These are phyloP conservation scores for Siphlonurus alternatus DNA, from an alignment of 2,888 invertebrate genomes.

Conservation along the genomic window DNA sequence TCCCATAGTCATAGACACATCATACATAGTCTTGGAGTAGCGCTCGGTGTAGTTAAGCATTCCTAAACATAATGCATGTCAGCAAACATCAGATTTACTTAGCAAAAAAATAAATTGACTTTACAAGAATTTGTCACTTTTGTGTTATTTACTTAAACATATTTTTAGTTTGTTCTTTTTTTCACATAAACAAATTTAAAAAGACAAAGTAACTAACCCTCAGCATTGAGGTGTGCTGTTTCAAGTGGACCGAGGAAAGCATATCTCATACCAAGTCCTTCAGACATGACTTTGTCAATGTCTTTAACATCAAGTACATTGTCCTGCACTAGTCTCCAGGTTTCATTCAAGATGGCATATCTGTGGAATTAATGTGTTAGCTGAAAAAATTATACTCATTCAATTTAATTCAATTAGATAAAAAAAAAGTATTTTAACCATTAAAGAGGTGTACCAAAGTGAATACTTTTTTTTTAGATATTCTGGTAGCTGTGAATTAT, in stretches of 20 bases:
- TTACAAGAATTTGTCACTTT: neutral
- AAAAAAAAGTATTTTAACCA: too few species aligned
- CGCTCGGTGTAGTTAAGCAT: slow-evolving; percentile 43
- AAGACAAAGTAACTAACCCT: slow-evolving; percentile 50
- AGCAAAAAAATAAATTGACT: slow-evolving; percentile 10
- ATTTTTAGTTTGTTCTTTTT: too few species aligned
- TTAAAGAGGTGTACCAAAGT: neutral
- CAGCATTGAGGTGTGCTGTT: slow-evolving; percentile 87
- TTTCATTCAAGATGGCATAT: slow-evolving; percentile 84
- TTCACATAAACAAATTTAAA: too few species aligned
- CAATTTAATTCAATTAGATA: neutral
- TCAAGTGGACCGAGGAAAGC: slow-evolving; percentile 90
- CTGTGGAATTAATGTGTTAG: slow-evolving; percentile 27
- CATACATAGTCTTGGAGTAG: slow-evolving; percentile 40
- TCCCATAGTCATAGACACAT: slow-evolving; percentile 55
- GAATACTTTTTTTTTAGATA: too few species aligned
- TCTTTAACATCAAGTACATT: slow-evolving; percentile 76
- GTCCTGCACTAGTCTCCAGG: slow-evolving; percentile 72
- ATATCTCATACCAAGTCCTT: slow-evolving; percentile 88
- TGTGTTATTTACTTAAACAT: neutral
- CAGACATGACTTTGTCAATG: slow-evolving; percentile 83
- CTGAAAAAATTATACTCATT: neutral
- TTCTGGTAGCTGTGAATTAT: too few species aligned
- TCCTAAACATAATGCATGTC: slow-evolving; percentile 23
- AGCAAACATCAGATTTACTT: slow-evolving; percentile 35